Base-by-base conservation (phyloP, 2,888 invertebrate species). In the Cyclophora punctaria region DNA sequence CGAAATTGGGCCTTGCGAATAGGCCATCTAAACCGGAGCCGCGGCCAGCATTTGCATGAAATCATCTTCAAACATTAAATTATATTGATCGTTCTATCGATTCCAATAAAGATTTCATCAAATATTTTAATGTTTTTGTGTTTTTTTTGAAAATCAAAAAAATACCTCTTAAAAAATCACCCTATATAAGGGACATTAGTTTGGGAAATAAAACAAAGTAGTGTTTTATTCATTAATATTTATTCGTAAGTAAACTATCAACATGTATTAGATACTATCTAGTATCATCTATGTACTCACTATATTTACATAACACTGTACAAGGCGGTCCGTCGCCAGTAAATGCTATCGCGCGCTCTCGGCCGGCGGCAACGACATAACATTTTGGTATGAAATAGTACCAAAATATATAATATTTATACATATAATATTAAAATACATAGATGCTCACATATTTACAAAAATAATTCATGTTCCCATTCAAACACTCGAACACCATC, bases 261-360 rank as follows among this genome's bases (percentile, higher is more conserved):
- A 83, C 83, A 80, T 74, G 73, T 80, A 76, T 78, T 71, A 77
- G 64, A 74, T 67, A 70, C 76, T 71, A 73, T 73, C 73, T 69
- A 71, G 72, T 69, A 73, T 71, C 64, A 55, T 48, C 64, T 73
- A 70, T 52, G 55, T 60, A 52, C 83, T n/a, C 20, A 20, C 20
- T 85, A 84, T 87, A 86, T 86, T 78, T 85, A 87, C 84, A 86
- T 60, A 78, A 81, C 78, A 80, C 78, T 83, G 80, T 85, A 83
- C 83, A 82, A 67, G 67, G 66, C 67, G 73, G 71, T 62, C 60
- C 56, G 55, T 59, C 62, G 69, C 73, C 63, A 69, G 66, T 83
- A 82, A 83, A 85, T 84, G 86, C 86, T 75, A 72, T 71, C 34
- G 71, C 70, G 64, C 56, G 51, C 55, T 61, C 71, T 72, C 59